Base-by-base conservation (phyloP, 2,888 invertebrate genomes). In the Phorcus lineatus region DNA sequence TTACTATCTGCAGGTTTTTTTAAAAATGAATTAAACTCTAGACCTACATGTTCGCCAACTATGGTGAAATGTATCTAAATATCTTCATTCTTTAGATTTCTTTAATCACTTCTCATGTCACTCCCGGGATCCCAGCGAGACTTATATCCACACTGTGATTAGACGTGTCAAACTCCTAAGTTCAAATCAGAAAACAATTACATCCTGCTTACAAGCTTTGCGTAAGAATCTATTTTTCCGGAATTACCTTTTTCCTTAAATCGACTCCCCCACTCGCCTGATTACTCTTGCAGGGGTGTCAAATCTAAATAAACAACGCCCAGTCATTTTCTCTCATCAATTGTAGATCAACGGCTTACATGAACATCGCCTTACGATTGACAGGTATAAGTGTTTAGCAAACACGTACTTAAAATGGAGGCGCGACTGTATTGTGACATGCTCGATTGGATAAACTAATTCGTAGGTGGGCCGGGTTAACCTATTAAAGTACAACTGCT, bases 381-480 rank as follows among this genome's bases (percentile, higher is more conserved):
- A 70, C 70, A 70, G 19, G 3, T 24, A 36, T 70, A 70, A 70
- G 70, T 70, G 70, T 70, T 70, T 36, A 36, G 70, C 70, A 70
- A 70, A 70, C 70, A 70, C 67, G n/a, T 31, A 36, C 70, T 70
- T 70, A 70, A 36, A 24, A 40, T 36, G 70, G 70, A 17, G 70
- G 40, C 17, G 36, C 16, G 36, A 19, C 40, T 70, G 40, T 70
- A 70, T 70, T 31, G 70, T 36, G 70, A 17, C n/a, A 70, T 36
- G 70, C 31, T 70, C 70, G 40, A 70, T 70, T 19, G 70, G 70
- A 70, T 70, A 22, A 70, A 40, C 40, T 70, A 70, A 70, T 70
- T 70, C 70, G 70, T 70, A 70, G 70, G 70, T 70, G 70, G 70
- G 70, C 70, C 19, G 28, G 70, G 40, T 70, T n/a, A 70, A 40